Conservation (phyloP, 2,113 vertebrate species). For the Ahaetulla prasina region DNA sequence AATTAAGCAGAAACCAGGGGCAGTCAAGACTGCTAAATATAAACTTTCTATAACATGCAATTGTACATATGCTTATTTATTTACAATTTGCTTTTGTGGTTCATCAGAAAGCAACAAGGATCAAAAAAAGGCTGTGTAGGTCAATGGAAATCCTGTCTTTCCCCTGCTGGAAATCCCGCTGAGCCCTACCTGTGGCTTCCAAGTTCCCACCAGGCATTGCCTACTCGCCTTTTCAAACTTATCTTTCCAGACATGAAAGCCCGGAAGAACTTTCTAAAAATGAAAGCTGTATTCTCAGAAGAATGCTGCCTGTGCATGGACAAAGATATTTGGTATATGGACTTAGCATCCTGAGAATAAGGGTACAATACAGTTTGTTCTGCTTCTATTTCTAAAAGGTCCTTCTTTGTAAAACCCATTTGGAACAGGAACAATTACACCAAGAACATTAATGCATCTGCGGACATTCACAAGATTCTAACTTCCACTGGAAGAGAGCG, state of each 20-base stretch:
- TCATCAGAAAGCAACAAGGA: background rate
- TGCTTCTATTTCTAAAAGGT: slow-evolving; percentile 1
- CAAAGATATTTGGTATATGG: background rate
- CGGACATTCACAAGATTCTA: background rate
- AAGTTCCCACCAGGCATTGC: background rate
- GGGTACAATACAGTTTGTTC: background rate
- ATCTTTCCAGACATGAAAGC: background rate
- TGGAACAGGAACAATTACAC: slow-evolving; percentile 13
- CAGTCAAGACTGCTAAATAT: background rate
- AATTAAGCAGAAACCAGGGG: background rate
- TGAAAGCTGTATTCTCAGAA: background rate
- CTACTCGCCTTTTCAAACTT: background rate
- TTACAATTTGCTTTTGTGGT: background rate
- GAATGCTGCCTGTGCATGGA: background rate
- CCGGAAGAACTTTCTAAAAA: background rate
- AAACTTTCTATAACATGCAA: background rate
- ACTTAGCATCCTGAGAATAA: background rate
- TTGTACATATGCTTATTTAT: background rate
- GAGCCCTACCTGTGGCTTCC: background rate
- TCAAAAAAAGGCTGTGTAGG: background rate
- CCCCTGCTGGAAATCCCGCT: background rate
- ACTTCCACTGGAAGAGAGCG: background rate
- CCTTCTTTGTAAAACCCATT: background rate
- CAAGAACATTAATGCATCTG: background rate
- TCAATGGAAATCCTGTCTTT: background rate